Evolutionary conservation across 2,797 vertebrate genomes (phyloP).

Genomic region (Octomys mimax): DNA sequence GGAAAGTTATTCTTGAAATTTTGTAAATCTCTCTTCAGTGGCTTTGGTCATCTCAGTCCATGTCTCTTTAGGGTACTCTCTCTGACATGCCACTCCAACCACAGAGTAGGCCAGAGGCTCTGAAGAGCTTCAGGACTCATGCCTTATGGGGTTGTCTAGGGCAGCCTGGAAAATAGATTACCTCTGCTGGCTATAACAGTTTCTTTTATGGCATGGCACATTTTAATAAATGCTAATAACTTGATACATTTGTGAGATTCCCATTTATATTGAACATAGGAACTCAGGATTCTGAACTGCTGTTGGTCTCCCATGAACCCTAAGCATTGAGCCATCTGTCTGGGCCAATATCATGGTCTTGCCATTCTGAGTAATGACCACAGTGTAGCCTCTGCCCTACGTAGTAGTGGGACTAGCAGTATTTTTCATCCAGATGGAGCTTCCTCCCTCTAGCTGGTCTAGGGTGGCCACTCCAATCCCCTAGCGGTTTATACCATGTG

Average conservation of each 20-base stretch:
- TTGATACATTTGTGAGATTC: conserved; percentile 2
- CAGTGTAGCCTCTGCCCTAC: neutral
- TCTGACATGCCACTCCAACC: neutral
- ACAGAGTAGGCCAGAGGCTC: neutral
- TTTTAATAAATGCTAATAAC: neutral
- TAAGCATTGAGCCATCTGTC: neutral
- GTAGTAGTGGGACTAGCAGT: neutral
- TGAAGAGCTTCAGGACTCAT: neutral
- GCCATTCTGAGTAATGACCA: neutral
- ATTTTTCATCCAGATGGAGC: neutral
- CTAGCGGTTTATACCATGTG: neutral
- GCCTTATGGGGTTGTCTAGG: neutral
- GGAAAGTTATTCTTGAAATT: neutral
- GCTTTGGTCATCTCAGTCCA: neutral
- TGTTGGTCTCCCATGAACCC: neutral
- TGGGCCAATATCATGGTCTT: neutral
- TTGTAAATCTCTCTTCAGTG: neutral
- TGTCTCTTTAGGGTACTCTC: neutral
- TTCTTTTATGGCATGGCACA: neutral
- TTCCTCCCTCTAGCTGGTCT: neutral
- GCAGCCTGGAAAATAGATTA: neutral
- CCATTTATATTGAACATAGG: neutral
- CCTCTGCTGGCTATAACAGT: neutral
- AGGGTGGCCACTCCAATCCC: neutral
- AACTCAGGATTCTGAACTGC: neutral